These are phyloP conservation scores for Periphyllus acericola DNA, from an alignment of 2,888 invertebrate species.

Conservation along the genomic window DNA sequence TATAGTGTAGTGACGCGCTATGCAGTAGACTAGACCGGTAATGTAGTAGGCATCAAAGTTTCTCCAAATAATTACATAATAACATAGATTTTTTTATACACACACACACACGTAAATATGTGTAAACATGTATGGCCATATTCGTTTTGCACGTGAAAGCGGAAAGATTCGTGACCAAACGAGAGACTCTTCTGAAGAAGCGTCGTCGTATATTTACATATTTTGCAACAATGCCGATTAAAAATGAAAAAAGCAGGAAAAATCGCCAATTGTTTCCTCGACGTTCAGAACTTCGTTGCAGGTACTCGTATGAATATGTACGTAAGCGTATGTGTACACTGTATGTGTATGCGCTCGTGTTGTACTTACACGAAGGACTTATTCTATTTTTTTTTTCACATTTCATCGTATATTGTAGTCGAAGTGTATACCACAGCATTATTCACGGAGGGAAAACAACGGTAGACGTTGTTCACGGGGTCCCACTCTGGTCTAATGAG, in stretches of 20 bases:
- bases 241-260: neutral
- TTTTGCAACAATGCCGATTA: slow-evolving; percentile 42
- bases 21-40: neutral
- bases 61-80: slow-evolving; percentile 41
- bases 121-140: slow-evolving; percentile 21
- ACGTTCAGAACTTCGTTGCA: neutral
- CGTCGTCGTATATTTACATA: neutral
- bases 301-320: neutral
- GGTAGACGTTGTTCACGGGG: neutral
- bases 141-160: slow-evolving; percentile 27
- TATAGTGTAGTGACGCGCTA: neutral
- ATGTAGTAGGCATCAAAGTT: slow-evolving; percentile 32
- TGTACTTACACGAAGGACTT: slow-evolving; percentile 5
- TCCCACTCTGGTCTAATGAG: slow-evolving; percentile 47
- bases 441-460: neutral
- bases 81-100: neutral
- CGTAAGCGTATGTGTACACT: neutral
- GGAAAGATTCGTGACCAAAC: slow-evolving; percentile 42
- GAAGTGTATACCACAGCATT: neutral
- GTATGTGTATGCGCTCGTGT: neutral
- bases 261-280: slow-evolving; percentile 28
- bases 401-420: neutral
- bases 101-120: neutral
- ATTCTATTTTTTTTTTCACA: slow-evolving; percentile 12
- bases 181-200: neutral